Conservation (phyloP, 2,888 invertebrate genomes). For the Torymus aiolomorphi region DNA sequence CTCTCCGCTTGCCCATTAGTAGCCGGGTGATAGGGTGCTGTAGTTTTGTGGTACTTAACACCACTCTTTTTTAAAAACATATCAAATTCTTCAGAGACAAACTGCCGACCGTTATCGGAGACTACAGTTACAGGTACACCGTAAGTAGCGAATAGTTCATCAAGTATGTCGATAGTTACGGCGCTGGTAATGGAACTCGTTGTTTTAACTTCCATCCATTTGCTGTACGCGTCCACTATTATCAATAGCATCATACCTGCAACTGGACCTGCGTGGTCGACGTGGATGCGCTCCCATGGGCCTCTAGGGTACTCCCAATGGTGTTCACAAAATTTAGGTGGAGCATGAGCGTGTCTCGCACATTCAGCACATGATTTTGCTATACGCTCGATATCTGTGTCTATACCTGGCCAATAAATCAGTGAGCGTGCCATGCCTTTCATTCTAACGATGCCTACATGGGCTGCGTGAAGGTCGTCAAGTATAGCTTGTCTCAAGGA, state of each 20-base stretch:
- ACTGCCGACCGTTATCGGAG: slow-evolving; percentile 54
- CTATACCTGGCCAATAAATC: too few relatives aligned
- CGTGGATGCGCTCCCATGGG: too few relatives aligned
- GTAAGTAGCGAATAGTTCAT: slow-evolving; percentile 50
- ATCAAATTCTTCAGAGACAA: slow-evolving; percentile 52
- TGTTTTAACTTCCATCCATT: slow-evolving; percentile 47
- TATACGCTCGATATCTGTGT: slow-evolving; percentile 38
- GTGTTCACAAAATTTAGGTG: too few relatives aligned
- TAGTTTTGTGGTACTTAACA: slow-evolving; percentile 42
- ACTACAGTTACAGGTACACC: slow-evolving; percentile 54
- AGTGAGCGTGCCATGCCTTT: slow-evolving; percentile 41
- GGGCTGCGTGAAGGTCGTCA: slow-evolving; percentile 37
- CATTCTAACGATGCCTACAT: too few relatives aligned
- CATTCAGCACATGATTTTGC: slow-evolving; percentile 47
- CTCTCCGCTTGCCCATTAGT: too few relatives aligned
- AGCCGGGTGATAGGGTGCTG: too few relatives aligned
- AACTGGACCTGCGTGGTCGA: slow-evolving; percentile 45
- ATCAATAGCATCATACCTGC: background rate
- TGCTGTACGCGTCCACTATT: background rate
- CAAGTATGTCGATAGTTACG: slow-evolving; percentile 36
- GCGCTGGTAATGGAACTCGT: slow-evolving; percentile 26
- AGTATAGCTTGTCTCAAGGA: slow-evolving; percentile 17
- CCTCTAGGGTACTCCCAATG: too few relatives aligned
- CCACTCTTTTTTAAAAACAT: slow-evolving; percentile 37
- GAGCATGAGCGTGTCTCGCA: slow-evolving; percentile 35